Evolutionary conservation across 1,140 invertebrate species (phyloP).

Genomic region (Bicyclus anynana): DNA sequence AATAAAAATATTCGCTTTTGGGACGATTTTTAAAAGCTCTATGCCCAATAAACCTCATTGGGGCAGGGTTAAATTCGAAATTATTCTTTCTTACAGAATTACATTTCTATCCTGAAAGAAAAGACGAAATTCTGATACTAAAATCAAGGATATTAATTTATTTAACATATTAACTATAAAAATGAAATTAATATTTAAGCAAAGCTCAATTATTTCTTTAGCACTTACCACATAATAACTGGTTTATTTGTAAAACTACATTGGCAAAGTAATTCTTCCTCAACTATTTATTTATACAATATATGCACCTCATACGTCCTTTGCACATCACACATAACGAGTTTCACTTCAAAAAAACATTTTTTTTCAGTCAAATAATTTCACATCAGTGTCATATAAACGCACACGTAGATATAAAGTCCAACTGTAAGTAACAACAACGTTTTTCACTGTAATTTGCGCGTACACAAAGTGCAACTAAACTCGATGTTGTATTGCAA

Average conservation of each 20-base stretch:
- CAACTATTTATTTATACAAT: not conserved
- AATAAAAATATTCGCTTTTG: too few species aligned
- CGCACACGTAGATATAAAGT: not conserved
- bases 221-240: not conserved
- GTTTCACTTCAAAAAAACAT: constrained; percentile 39
- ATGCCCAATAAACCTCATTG: too few species aligned
- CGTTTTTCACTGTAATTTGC: constrained; percentile 26
- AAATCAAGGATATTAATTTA: too few species aligned
- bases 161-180: too few species aligned
- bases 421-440: not conserved
- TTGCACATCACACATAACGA: constrained; percentile 31
- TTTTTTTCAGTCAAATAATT: not conserved
- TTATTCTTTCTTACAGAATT: too few species aligned
- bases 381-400: not conserved
- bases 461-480: constrained; percentile 1
- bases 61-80: too few species aligned
- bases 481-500: constrained; percentile 29
- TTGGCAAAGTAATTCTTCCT: not conserved
- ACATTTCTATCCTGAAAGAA: too few species aligned
- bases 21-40: too few species aligned
- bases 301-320: constrained; percentile 24
- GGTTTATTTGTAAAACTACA: not conserved
- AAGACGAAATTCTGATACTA: too few species aligned
- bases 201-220: too few species aligned
- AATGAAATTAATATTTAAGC: too few species aligned